Percentiles rank a stretch among this genome's conserved stretches.
phyloP scores from a whole-genome alignment of 2,797 vertebrate species.

The Lepidocolaptes lacrymiger region DNA sequence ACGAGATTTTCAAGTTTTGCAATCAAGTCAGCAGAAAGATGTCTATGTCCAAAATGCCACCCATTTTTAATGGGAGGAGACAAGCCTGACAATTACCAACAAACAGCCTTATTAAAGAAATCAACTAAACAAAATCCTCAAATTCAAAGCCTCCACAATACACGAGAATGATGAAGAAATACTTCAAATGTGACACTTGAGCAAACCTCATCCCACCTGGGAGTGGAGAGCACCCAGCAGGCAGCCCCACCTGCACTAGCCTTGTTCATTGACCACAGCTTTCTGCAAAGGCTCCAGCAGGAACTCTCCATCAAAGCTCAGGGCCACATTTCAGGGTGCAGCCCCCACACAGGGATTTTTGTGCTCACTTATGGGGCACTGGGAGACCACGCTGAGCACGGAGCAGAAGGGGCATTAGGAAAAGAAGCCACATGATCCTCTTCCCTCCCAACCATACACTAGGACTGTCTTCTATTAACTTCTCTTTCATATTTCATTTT shows the following conservation, averaged over 20 bases:
- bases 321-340: background rate
- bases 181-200: background rate
- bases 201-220: background rate
- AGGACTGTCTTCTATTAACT: background rate
- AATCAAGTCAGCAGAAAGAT: background rate
- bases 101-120: background rate
- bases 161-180: background rate
- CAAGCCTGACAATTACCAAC: background rate
- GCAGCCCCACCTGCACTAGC: background rate
- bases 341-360: background rate
- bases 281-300: background rate
- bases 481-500: background rate
- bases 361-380: background rate
- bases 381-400: background rate
- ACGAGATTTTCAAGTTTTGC: background rate
- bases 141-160: background rate
- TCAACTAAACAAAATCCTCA: background rate
- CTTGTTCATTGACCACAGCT: background rate
- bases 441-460: background rate
- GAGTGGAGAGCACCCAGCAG: background rate
- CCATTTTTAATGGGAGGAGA: rapidly evolving
- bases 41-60: background rate
- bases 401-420: background rate
- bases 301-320: background rate
- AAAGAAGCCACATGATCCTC: background rate